Base-by-base conservation (phyloP, 2,113 vertebrate genomes). In the Gallinago jamesoni region DNA sequence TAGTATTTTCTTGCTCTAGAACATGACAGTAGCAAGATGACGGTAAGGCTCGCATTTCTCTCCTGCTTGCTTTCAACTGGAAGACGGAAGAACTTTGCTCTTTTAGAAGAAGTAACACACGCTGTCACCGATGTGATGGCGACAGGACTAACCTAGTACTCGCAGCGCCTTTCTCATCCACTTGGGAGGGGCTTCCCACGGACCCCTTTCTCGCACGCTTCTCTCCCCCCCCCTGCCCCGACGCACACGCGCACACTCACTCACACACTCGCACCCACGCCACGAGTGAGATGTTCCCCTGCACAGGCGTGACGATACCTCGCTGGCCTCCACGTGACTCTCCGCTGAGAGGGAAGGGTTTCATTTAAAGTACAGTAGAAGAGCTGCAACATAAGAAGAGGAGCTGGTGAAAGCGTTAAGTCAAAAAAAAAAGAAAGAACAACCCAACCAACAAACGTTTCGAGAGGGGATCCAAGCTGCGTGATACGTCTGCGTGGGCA, bases 1-100 rank as follows among this genome's bases (percentile, higher is more conserved):
- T 98, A 98, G 98, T 98, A 98, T 90, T 97, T 95, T 87, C 96
- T 97, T 86, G 96, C 97, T 96, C 96, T 95, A 96, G 95, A 97
- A 98, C 93, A 95, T 2, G 90, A 97, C 94, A 97, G 97, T 84
- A 95, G 97, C 96, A 95, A 97, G 92, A 90, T 35, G 75, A 97
- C 24, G 94, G 92, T 59, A 82, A 96, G 97, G 97, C 97, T 89
- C 77, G 86, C 91, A 45, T 50, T 72, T 83, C 84, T 94, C 94
- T 74, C 94, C n/a, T 77, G 89, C 83, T 90, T 53, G 74, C 82
- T 96, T 96, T 91, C 60, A 64, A 75, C 93, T 97, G 98, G 97
- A 97, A 97, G 98, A 97, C 97, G 70, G 85, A 84, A 59, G 72
- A 67, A 87, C 84, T 96, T 94, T 80, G 95, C 95, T 96, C 75